These are phyloP conservation scores for Calidris pygmaea DNA, from an alignment of 2,113 vertebrate genomes.

Conservation along the genomic window DNA sequence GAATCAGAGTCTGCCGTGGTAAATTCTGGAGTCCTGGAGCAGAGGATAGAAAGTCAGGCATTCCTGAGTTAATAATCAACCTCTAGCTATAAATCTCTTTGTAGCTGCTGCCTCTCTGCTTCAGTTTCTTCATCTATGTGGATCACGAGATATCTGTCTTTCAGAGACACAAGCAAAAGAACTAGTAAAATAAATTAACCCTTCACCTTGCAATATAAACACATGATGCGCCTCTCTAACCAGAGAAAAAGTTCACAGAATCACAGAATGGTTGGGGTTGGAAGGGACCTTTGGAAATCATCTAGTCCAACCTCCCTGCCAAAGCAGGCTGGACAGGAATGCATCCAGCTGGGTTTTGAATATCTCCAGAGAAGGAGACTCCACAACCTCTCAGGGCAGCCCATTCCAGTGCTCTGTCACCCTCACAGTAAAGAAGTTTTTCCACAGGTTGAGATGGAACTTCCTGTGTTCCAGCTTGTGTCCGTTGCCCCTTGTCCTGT, in stretches of 20 bases:
- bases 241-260: background rate
- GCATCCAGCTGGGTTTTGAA: no score
- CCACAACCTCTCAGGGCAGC: no score
- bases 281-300: no score
- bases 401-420: no score
- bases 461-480: no score
- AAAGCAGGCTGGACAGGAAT: no score
- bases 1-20: background rate
- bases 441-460: no score
- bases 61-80: background rate
- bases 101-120: background rate
- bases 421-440: no score
- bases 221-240: accelerated
- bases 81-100: background rate
- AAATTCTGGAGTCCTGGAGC: background rate
- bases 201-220: background rate
- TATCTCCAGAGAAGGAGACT: no score
- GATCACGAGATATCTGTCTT: background rate
- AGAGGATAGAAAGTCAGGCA: background rate
- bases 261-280: no score
- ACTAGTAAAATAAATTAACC: background rate
- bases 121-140: background rate
- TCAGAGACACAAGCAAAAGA: background rate
- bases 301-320: no score
- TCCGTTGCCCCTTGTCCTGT: no score